Evolutionary conservation across 2,113 vertebrate species (phyloP).

Genomic region (Hydropotes inermis): DNA sequence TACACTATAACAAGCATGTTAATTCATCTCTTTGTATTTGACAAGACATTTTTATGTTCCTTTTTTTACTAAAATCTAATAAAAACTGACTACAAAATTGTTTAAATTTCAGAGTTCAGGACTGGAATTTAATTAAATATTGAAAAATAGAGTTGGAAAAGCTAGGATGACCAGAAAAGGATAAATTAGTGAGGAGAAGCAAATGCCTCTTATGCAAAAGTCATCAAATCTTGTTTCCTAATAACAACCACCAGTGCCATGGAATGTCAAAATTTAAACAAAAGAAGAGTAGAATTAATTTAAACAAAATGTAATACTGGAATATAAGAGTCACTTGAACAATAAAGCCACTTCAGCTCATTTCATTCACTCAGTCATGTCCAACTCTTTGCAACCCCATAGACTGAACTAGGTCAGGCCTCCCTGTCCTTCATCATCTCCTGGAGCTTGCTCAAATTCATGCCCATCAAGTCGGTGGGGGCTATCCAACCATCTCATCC

Average conservation of each 20-base stretch:
- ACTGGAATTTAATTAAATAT: neutral
- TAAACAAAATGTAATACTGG: neutral
- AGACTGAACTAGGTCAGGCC: neutral
- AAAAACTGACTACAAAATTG: neutral
- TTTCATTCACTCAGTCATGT: neutral
- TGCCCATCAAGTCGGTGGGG: neutral
- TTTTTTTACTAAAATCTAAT: neutral
- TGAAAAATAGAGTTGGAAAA: neutral
- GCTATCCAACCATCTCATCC: neutral
- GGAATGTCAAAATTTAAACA: neutral
- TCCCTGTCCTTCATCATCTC: neutral
- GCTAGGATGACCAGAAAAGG: neutral
- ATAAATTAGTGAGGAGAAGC: neutral
- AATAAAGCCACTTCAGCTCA: neutral
- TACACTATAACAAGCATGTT: neutral
- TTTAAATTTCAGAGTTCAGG: neutral
- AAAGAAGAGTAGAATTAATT: neutral
- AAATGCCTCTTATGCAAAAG: neutral
- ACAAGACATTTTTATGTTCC: neutral
- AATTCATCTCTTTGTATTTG: neutral
- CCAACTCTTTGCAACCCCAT: neutral
- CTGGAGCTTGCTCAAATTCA: neutral
- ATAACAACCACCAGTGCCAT: neutral
- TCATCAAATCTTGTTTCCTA: neutral
- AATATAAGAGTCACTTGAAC: neutral